These are phyloP conservation scores for Himalopsyche kuldschensis DNA, from an alignment of 2,888 invertebrate genomes.

Conservation along the genomic window DNA sequence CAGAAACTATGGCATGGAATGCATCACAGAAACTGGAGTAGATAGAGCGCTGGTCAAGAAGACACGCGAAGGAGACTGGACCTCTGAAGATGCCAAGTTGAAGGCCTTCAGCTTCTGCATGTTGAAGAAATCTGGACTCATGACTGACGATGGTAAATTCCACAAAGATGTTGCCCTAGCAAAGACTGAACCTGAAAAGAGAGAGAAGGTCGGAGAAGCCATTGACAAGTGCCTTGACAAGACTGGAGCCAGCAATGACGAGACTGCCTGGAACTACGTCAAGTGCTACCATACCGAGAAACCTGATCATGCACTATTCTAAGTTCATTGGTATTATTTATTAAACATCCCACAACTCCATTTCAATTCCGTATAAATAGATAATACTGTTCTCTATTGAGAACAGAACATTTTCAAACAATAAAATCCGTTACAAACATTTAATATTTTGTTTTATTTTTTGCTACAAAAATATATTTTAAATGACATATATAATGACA, in stretches of 20 bases:
- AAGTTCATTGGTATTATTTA: neutral
- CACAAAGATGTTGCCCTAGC: conserved; percentile 57
- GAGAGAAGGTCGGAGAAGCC: conserved; percentile 52
- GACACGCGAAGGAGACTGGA: conserved; percentile 53
- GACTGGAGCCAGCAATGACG: conserved; percentile 53
- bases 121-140: conserved; percentile 55
- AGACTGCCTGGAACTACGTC: conserved; percentile 59
- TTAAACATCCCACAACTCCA: neutral
- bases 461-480: neutral
- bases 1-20: conserved; percentile 49
- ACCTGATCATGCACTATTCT: conserved; percentile 50
- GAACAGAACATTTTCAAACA: neutral
- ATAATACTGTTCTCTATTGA: neutral
- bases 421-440: neutral
- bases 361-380: neutral
- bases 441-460: neutral
- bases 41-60: conserved; percentile 54
- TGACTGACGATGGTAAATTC: conserved; percentile 58
- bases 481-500: no score
- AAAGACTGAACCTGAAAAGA: conserved; percentile 55
- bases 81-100: conserved; percentile 49
- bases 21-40: conserved; percentile 51
- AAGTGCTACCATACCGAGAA: conserved; percentile 59
- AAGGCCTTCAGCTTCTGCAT: conserved; percentile 58
- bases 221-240: conserved; percentile 54